phyloP scores from a whole-genome alignment of 2,888 invertebrate genomes.

The Esperia sulphurella region DNA sequence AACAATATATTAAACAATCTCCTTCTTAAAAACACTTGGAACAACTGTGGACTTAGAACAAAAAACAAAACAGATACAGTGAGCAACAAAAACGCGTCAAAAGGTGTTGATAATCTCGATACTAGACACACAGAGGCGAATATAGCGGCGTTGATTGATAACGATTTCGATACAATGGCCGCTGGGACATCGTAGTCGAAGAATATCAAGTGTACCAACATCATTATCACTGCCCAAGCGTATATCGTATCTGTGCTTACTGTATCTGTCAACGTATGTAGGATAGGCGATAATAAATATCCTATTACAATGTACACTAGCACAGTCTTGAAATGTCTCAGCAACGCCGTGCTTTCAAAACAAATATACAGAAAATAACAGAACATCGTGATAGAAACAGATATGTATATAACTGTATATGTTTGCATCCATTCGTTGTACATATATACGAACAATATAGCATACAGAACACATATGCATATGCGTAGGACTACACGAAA shows the following conservation, averaged over 20 bases:
- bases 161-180: slow-evolving; percentile 92
- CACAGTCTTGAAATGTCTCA: slow-evolving; percentile 86
- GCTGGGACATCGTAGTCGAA: slow-evolving; percentile 94
- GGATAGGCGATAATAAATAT: slow-evolving; percentile 92
- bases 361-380: slow-evolving; percentile 82
- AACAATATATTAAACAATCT: slow-evolving; percentile 75
- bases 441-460: slow-evolving; percentile 85
- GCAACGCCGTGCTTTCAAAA: slow-evolving; percentile 36
- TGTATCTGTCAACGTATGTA: slow-evolving; percentile 96
- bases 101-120: slow-evolving; percentile 91
- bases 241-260: slow-evolving; percentile 99
- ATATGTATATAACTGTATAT: slow-evolving; percentile 79
- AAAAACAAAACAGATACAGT: slow-evolving; percentile 93
- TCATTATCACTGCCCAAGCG: slow-evolving; percentile 92
- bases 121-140: slow-evolving; percentile 97
- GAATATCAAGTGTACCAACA: slow-evolving; percentile 92
- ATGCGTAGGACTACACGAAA: slow-evolving; percentile 89
- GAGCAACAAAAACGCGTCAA: slow-evolving; percentile 93
- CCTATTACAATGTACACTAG: slow-evolving; percentile 91
- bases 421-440: slow-evolving; percentile 84
- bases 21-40: slow-evolving; percentile 81
- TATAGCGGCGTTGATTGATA: slow-evolving; percentile 96
- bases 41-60: slow-evolving; percentile 91
- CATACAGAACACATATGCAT: slow-evolving; percentile 86
- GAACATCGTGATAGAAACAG: slow-evolving; percentile 73